Conservation (phyloP, 35 echinoderm and acorn worm species). For the Holothuria glaberrima region DNA sequence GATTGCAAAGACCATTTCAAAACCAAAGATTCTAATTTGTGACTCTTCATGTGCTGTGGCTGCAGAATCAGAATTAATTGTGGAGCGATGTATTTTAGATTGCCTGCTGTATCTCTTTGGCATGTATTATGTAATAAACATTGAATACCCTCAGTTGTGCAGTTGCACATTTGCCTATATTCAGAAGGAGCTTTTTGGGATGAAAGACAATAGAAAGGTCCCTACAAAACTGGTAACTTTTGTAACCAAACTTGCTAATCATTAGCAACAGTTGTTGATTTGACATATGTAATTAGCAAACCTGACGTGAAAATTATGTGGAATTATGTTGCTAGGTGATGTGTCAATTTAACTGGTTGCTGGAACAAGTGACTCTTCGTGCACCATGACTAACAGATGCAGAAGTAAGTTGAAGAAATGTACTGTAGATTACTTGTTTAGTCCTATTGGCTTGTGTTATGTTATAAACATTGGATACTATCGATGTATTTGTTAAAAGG, state of each 20-base stretch:
- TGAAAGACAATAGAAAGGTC: conserved; percentile 1
- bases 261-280: no score
- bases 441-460: neutral
- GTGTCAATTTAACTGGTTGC: neutral
- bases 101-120: neutral
- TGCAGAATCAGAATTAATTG: no score
- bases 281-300: no score
- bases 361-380: neutral
- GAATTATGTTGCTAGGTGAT: neutral
- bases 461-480: neutral
- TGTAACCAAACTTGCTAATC: neutral
- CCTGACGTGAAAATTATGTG: no score
- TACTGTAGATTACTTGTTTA: neutral
- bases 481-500: neutral
- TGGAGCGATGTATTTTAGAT: neutral
- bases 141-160: neutral
- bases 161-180: neutral
- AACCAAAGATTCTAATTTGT: neutral
- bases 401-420: neutral
- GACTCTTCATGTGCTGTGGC: neutral
- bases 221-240: conserved; percentile 12
- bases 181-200: conserved; percentile 1
- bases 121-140: conserved; percentile 10
- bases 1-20: neutral
- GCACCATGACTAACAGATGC: neutral